Base-by-base conservation (phyloP, 1,140 invertebrate genomes). In the Cyphomyrmex costatus region DNA sequence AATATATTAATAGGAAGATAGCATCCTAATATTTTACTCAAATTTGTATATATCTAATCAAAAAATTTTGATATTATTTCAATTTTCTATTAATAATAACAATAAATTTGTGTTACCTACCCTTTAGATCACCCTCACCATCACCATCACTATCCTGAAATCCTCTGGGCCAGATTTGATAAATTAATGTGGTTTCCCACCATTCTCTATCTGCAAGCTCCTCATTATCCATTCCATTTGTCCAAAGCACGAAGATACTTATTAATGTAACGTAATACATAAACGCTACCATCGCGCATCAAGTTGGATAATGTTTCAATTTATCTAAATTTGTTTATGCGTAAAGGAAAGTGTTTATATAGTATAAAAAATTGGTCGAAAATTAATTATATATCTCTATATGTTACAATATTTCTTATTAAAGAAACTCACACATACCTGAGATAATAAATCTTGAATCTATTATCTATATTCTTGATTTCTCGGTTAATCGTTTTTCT, bases 81-180 rank as follows among this genome's bases (percentile, higher is more conserved):
- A 56, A 73, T 56, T 77, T 74, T 3, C 0, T 12, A 21, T 7
- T 21, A 21, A 4, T 30, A 30, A 74, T 7, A n/a, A 16, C 16
- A 51, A 19, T 16, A 60, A 42, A 58, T 24, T 71, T 42, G 14
- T 12, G n/a, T 19, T 60, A 85, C 73, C 30, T 91, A 97, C 97
- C 97, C 93, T 96, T 95, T 6, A 98, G 86, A 93, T 98, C 97
- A 1, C 98, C 97, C 46, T 97, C 95, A 1, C 97, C 97, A 93
- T 97, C 96, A 1, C 96, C 97, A 92, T 97, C 94, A 74, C 96
- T 96, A 91, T 98, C 97, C 82, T 96, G 96, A 92, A 98, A 98
- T 4, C 97, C 97, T 83, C 96, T 95, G 1, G 97, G 96, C 93
- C 97, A 97, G 30, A 98, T 96, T 92, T 98, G 97, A 93, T 98